Base-by-base conservation (phyloP, 1,140 invertebrate genomes). In the Coenobita brevimanus region DNA sequence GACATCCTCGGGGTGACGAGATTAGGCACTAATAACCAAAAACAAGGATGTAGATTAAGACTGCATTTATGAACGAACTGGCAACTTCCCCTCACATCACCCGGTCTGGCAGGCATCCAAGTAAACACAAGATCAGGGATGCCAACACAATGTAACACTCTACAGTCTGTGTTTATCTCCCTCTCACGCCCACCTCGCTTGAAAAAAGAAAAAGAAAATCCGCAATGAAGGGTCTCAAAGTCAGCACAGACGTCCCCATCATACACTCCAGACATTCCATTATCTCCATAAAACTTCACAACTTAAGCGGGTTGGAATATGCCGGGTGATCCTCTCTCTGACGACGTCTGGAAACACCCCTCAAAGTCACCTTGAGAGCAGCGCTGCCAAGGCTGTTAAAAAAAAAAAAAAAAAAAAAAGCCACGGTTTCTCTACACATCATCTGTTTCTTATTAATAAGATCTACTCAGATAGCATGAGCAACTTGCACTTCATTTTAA, bases 301-400 rank as follows among this genome's bases (percentile, higher is more conserved):
- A 24, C 64, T 8, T 33, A 6, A n/a, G n/a, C n/a, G n/a, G 64
- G 1, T 10, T 17, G 41, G 21, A 30, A 1, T 80, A 33, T 17
- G 33, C 41, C 2, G 3, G 27, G 64, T 33, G 3, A 8, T n/a
- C 10, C 3, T 13, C 41, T 10, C 3, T 13, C 41, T 80, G 73
- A 76, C 67, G 64, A 81, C 85, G 79, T 87, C 76, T 87, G 85
- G 85, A 60, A 87, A 81, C 46, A 10, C 30, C 10, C 62, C 54
- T 81, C 41, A 87, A 87, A 87, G 85, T 87, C 85, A 87, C 85
- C 85, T 87, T 87, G 85, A 81, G 33, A 21, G 13, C 67, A 85
- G 71, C 60, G 82, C 43, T 85, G 82, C 82, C 82, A 85, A 62
- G 80, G 80, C 8, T 33, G 21, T 36, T 30, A 0, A n/a, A 30